phyloP scores from a whole-genome alignment of 2,888 invertebrate genomes.

The Branchellion lobata region DNA sequence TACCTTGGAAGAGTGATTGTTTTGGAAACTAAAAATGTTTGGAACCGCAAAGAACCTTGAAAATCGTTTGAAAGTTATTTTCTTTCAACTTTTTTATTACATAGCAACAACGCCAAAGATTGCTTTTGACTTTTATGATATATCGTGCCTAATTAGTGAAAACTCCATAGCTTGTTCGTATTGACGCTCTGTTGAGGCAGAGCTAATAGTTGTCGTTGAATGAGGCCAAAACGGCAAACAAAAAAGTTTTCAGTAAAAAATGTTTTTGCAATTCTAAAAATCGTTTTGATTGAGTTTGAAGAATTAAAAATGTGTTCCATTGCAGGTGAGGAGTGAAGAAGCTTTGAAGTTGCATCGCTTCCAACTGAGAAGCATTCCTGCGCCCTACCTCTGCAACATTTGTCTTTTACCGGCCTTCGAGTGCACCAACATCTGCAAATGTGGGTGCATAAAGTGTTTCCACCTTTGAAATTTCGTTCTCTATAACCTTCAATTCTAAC shows the following conservation, averaged over 20 bases:
- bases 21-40: too few species aligned
- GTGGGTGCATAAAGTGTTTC: constrained; percentile 45
- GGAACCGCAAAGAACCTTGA: too few species aligned
- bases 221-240: not conserved
- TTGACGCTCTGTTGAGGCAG: not conserved
- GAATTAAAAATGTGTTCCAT: not conserved
- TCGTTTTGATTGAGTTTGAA: not conserved
- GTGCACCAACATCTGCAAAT: constrained; percentile 49
- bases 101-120: too few species aligned
- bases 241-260: not conserved
- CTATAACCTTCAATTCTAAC: too few species aligned
- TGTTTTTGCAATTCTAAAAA: not conserved
- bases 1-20: too few species aligned
- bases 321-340: not conserved
- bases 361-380: constrained; percentile 46
- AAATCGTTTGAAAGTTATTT: too few species aligned
- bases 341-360: constrained; percentile 47
- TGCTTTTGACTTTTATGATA: too few species aligned
- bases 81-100: too few species aligned
- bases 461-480: too few species aligned
- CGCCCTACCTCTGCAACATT: constrained; percentile 47
- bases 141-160: not conserved
- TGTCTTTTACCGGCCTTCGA: constrained; percentile 50
- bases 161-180: not conserved
- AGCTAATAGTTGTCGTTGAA: constrained; percentile 7